A percentile compares a stretch with the other conserved stretches of the same genome.
Evolutionary conservation across 2,797 vertebrate genomes (phyloP).

Genomic region (Crenuchus spilurus): DNA sequence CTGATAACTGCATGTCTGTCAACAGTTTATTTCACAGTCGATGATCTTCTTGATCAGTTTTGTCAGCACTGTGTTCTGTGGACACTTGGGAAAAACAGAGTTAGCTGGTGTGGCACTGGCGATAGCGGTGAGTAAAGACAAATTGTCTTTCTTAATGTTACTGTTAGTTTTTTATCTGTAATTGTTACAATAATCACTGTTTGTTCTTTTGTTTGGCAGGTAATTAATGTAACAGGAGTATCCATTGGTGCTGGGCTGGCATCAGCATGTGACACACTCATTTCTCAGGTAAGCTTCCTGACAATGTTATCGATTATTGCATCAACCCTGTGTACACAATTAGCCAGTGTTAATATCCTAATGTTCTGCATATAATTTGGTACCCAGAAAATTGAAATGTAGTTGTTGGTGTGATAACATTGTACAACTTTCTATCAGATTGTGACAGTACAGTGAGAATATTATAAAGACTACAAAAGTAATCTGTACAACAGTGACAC

Average conservation of each 20-base stretch:
- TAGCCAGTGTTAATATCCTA: too few relatives aligned
- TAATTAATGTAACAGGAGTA: slow-evolving; percentile 86
- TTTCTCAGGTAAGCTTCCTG: slow-evolving; percentile 83
- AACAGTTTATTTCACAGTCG: slow-evolving; percentile 82
- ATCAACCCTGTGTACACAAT: background rate
- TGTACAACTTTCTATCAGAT: too few relatives aligned
- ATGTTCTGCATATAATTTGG: too few relatives aligned
- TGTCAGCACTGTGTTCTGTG: slow-evolving; percentile 88
- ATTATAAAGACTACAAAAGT: too few relatives aligned
- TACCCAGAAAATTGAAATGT: too few relatives aligned
- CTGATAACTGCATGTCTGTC: slow-evolving; percentile 1
- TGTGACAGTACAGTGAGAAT: too few relatives aligned
- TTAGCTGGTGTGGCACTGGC: slow-evolving; percentile 83
- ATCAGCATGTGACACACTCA: slow-evolving; percentile 87
- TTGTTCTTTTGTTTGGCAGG: slow-evolving; percentile 67
- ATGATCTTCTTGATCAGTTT: slow-evolving; percentile 82
- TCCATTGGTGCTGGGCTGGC: slow-evolving; percentile 84
- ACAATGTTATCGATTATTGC: background rate
- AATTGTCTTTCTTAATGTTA: background rate
- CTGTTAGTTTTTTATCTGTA: background rate
- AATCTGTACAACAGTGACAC: too few relatives aligned
- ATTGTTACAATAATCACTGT: background rate
- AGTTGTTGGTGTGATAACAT: too few relatives aligned
- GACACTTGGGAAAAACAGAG: slow-evolving; percentile 85
- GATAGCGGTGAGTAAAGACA: slow-evolving; percentile 73